These are phyloP conservation scores for Neoascia interrupta DNA, from an alignment of 2,888 invertebrate species.

Conservation along the genomic window DNA sequence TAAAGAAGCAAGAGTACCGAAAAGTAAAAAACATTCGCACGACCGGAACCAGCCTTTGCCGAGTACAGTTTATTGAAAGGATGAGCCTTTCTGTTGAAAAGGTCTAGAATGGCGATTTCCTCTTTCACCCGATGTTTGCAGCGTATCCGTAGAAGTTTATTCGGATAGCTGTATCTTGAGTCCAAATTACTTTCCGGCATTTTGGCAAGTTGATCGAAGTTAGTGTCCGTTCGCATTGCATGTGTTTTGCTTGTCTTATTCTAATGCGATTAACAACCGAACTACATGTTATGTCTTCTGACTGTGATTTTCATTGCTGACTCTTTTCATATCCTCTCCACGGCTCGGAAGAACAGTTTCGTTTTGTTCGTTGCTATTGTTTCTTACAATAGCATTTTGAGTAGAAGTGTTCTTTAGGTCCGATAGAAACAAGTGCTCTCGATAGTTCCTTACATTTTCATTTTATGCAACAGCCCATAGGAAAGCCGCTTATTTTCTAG, in stretches of 20 bases:
- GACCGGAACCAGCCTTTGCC: slow-evolving; percentile 21
- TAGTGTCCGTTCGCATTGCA: slow-evolving; percentile 38
- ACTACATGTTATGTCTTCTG: slow-evolving; percentile 28
- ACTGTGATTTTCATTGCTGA: neutral
- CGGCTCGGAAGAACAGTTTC: too few species aligned
- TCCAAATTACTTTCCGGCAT: slow-evolving; percentile 54
- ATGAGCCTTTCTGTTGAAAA: slow-evolving; percentile 41
- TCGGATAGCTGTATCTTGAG: slow-evolving; percentile 35
- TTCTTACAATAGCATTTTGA: slow-evolving; percentile 26
- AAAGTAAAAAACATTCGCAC: slow-evolving; percentile 71
- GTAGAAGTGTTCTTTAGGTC: slow-evolving; percentile 11
- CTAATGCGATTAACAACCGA: slow-evolving; percentile 5
- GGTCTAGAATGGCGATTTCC: slow-evolving; percentile 27
- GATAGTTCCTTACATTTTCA: slow-evolving; percentile 32
- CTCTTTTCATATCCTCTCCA: slow-evolving; percentile 11
- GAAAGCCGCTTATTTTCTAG: slow-evolving; percentile 36
- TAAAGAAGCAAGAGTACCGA: slow-evolving; percentile 75
- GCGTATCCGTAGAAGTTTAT: slow-evolving; percentile 39
- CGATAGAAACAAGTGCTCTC: slow-evolving; percentile 21
- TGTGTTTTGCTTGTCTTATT: slow-evolving; percentile 8
- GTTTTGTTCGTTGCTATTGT: slow-evolving; percentile 15
- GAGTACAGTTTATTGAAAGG: slow-evolving; percentile 50
- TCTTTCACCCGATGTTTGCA: slow-evolving; percentile 52
- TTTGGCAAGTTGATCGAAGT: slow-evolving; percentile 38
- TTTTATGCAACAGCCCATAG: slow-evolving; percentile 49